Evolutionary conservation across 2,113 vertebrate genomes (phyloP).

Genomic region (Mesocricetus auratus): DNA sequence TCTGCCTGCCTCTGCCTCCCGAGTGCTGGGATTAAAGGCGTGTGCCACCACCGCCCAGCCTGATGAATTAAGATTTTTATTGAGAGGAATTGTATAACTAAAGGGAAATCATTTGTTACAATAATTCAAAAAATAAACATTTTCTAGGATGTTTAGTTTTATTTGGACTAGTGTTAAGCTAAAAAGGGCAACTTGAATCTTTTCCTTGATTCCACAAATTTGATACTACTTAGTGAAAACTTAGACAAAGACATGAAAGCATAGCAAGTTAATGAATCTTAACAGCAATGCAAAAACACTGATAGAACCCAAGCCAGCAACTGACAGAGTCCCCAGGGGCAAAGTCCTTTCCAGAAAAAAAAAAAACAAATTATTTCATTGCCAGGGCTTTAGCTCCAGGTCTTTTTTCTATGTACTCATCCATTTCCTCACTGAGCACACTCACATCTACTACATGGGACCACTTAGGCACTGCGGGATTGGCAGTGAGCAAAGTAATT

Average conservation of each 20-base stretch:
- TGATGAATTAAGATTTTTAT: slow-evolving; percentile 32
- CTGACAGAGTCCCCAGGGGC: background rate
- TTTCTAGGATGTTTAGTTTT: too few relatives aligned
- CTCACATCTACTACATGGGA: background rate
- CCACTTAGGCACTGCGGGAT: background rate
- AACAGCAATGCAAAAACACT: background rate
- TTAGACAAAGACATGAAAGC: slow-evolving; percentile 14
- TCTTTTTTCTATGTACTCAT: background rate
- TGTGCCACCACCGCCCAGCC: too few relatives aligned
- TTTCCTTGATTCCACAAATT: background rate
- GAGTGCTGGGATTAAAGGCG: too few relatives aligned
- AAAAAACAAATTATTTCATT: slow-evolving; percentile 2
- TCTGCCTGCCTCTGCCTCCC: too few relatives aligned
- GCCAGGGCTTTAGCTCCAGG: background rate
- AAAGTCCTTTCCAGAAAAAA: slow-evolving; percentile 23
- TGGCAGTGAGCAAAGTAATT: background rate
- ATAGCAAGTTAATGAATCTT: background rate
- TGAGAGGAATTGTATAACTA: slow-evolving; percentile 1
- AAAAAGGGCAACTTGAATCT: background rate
- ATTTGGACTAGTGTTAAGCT: background rate
- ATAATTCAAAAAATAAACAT: slow-evolving; percentile 30
- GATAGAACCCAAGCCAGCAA: background rate
- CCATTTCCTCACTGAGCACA: background rate
- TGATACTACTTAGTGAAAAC: slow-evolving; percentile 3
- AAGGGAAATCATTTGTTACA: slow-evolving; percentile 26